Evolutionary conservation across 2,888 invertebrate species (phyloP), one percentile per base, ranked within the genome.

Genomic region (Erebia ligea): DNA sequence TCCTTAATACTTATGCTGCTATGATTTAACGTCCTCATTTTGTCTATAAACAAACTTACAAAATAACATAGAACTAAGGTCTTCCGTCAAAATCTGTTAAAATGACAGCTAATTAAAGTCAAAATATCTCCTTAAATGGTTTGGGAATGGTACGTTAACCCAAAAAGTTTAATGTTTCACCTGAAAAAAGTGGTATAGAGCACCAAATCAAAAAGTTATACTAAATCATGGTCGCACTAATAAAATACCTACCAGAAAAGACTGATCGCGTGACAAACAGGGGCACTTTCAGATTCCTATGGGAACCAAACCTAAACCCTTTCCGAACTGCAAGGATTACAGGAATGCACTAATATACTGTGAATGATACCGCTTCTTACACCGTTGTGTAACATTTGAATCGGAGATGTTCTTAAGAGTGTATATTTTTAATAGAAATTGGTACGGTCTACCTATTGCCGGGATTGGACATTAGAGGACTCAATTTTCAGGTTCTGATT

Each of bases 211-310:
- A 15, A 25, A 25, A 34, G 2, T 15, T 1, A 15, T 6, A 58
- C 17, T 3, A 10, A 63, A 64, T 66, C 61, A 73, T 83, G 81
- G 86, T 70, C 78, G 81, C 78, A 71, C 17, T 73, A 81, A 50
- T 34, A 21, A 58, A 76, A 84, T 82, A 82, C 81, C 85, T 82
- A 82, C 81, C 85, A 77, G 78, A 81, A 79, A 80, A 81, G 21
- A 21, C 48, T 48, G 73, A 87, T 89, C 88, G 87, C 89, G 87
- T 89, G 89, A 84, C 86, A 86, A 76, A 73, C 70, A 59, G 71
- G 67, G 69, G 73, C 77, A 75, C 71, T 76, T 76, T 75, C 73
- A 75, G 77, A 82, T 87, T 88, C 88, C 87, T 87, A 88, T 89
- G 89, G 88, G 89, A 88, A 87, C 83, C 80, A 72, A 76, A 74